Percentiles rank a stretch among this genome's conserved stretches.
These are phyloP conservation scores for Geotrupes spiniger DNA, from an alignment of 2,888 invertebrate species.

Conservation along the genomic window DNA sequence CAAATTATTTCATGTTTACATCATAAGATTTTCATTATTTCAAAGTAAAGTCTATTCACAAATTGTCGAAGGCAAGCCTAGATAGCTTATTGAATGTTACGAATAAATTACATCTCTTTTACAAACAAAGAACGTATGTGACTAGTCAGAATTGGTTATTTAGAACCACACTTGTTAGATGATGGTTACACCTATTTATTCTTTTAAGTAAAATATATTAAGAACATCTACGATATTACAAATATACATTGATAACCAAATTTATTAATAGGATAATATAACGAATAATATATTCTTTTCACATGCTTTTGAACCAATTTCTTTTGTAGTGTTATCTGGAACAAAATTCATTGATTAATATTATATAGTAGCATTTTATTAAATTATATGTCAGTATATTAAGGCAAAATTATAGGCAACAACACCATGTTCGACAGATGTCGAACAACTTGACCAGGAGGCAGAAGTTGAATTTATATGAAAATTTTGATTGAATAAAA, in stretches of 20 bases:
- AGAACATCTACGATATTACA: conserved; percentile 36
- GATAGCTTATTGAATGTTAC: conserved; percentile 5
- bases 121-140: not conserved
- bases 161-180: no score
- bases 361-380: no score
- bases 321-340: conserved; percentile 30
- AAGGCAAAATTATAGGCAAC: no score
- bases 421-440: no score
- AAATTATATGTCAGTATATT: no score
- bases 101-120: not conserved
- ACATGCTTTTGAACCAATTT: conserved; percentile 27
- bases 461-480: no score
- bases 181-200: no score
- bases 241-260: conserved; percentile 34
- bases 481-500: no score
- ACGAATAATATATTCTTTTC: conserved; percentile 25
- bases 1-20: conserved; percentile 2
- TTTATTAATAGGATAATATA: conserved; percentile 18
- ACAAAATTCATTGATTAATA: conserved; percentile 26
- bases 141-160: no score
- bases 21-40: conserved; percentile 3
- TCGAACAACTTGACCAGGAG: no score
- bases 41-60: not conserved
- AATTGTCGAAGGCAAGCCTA: conserved; percentile 8
- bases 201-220: conserved; percentile 30